Percentiles rank a stretch among this genome's conserved stretches.
These are phyloP conservation scores for Equus quagga DNA, from an alignment of 2,113 vertebrate species.

Conservation along the genomic window DNA sequence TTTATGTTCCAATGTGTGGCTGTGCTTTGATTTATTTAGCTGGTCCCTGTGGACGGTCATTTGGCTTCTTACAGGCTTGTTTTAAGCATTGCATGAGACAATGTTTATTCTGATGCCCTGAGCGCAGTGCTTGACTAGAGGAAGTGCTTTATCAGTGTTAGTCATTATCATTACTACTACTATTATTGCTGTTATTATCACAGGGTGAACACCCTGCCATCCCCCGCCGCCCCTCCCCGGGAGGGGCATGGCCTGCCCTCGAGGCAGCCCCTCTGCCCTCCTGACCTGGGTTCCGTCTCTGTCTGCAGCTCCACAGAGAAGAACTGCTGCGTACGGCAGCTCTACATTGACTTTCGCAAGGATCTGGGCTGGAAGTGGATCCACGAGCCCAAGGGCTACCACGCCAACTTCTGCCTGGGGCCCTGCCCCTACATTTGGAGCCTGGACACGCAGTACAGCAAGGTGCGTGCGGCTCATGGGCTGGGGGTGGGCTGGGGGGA, in stretches of 20 bases:
- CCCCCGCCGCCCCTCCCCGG: accelerated
- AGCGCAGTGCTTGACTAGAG: not conserved
- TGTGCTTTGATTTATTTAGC: not conserved
- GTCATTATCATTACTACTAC: not conserved
- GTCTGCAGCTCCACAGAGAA: conserved; percentile 83
- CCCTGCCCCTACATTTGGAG: conserved; percentile 96
- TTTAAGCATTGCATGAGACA: not conserved
- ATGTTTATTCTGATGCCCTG: not conserved
- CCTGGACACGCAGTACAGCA: conserved; percentile 94
- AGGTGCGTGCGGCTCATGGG: conserved; percentile 83
- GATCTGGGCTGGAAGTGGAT: conserved; percentile 97
- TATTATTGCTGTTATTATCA: not conserved
- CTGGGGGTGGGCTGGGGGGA: not conserved
- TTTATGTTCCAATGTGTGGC: not conserved
- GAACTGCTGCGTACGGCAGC: conserved; percentile 91
- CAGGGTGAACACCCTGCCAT: not conserved
- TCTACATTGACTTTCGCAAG: conserved; percentile 96
- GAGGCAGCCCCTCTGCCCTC: not conserved
- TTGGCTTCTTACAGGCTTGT: not conserved
- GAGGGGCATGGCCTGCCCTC: not conserved
- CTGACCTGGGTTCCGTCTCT: not conserved
- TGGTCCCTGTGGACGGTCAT: not conserved
- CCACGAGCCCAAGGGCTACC: conserved; percentile 93
- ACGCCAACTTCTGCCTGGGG: conserved; percentile 95
- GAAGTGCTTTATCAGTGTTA: not conserved